Conservation (phyloP, 2,888 invertebrate genomes). For the Tribolium freemani region DNA sequence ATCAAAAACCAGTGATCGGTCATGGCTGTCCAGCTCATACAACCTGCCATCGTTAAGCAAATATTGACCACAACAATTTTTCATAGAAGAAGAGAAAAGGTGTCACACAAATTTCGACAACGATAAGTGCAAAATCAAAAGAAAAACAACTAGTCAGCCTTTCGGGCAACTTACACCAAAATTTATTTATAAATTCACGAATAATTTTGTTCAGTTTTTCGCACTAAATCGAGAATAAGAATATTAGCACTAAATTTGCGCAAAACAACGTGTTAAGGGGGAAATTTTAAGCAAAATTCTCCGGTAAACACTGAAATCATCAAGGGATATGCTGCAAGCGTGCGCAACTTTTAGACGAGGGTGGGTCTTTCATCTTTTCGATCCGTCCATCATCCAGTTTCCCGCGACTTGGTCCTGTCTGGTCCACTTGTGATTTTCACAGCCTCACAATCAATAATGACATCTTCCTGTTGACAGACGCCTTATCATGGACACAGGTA, state of each 20-base stretch:
- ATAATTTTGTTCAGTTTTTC: conserved; percentile 62
- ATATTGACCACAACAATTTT: conserved; percentile 38
- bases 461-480: conserved; percentile 26
- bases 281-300: conserved; percentile 50
- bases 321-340: conserved; percentile 31
- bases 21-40: conserved; percentile 17
- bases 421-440: conserved; percentile 17
- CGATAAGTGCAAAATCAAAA: conserved; percentile 63
- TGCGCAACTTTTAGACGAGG: conserved; percentile 42
- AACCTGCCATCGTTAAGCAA: conserved; percentile 28
- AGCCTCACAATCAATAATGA: conserved; percentile 53
- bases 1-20: conserved; percentile 26
- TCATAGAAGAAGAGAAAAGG: conserved; percentile 51
- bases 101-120: conserved; percentile 57
- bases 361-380: conserved; percentile 52
- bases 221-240: conserved; percentile 37
- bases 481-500: conserved; percentile 53
- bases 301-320: conserved; percentile 50
- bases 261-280: conserved; percentile 40
- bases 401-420: conserved; percentile 57
- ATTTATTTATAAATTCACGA: conserved; percentile 62
- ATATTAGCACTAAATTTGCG: conserved; percentile 32
- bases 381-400: conserved; percentile 48
- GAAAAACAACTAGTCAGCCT: conserved; percentile 46
- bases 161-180: conserved; percentile 62